Evolutionary conservation across 2,888 invertebrate species (phyloP).

Genomic region (Folsomia candida): DNA sequence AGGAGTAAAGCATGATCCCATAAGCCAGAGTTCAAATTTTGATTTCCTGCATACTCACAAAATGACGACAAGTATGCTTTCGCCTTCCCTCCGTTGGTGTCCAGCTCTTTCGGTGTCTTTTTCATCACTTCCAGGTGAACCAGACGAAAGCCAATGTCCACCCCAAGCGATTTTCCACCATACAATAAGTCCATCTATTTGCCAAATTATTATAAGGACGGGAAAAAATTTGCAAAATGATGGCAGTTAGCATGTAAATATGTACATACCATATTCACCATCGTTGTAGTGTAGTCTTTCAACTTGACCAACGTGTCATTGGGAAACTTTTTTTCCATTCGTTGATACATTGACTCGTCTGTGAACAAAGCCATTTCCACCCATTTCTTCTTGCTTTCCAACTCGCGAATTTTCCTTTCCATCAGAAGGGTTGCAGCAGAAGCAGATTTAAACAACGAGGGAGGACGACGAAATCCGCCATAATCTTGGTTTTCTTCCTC

Average conservation of each 20-base stretch:
- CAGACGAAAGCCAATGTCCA: slow-evolving; percentile 51
- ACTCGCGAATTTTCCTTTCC: not conserved
- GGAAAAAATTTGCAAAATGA: no score
- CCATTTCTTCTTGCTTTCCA: not conserved
- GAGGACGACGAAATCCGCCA: not conserved
- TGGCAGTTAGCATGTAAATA: no score
- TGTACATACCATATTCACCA: slow-evolving; percentile 1
- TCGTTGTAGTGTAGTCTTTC: not conserved
- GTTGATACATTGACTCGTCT: not conserved
- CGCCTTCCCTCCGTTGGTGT: slow-evolving; percentile 52
- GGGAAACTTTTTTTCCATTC: not conserved
- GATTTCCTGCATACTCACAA: slow-evolving; percentile 50
- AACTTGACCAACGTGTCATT: not conserved
- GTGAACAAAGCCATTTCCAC: slow-evolving; percentile 4
- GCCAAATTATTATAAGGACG: not conserved
- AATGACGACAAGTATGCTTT: slow-evolving; percentile 54
- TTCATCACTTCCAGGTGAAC: slow-evolving; percentile 52
- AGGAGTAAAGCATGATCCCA: slow-evolving; percentile 55
- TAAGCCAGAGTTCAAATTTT: slow-evolving; percentile 43
- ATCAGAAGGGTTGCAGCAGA: not conserved
- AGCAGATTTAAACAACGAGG: not conserved
- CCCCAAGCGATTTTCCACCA: slow-evolving; percentile 51
- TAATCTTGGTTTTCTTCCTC: not conserved
- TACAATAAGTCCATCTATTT: slow-evolving; percentile 53
- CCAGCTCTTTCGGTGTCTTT: slow-evolving; percentile 42